phyloP scores from a whole-genome alignment of 2,113 vertebrate species.

The Corapipo altera region DNA sequence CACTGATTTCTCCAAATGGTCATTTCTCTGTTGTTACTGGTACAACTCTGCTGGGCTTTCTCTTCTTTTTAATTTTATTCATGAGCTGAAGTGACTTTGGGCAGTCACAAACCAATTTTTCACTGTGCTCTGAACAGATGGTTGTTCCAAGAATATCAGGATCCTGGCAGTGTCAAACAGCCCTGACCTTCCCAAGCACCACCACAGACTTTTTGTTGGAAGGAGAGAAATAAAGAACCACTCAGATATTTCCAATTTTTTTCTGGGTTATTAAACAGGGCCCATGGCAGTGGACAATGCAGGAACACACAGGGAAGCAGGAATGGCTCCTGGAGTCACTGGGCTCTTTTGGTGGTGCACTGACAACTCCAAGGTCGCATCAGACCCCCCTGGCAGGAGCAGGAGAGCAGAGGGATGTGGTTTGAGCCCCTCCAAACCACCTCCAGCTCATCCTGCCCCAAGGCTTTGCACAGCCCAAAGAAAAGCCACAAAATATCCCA shows the following conservation, averaged over 20 bases:
- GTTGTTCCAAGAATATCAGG: constrained; percentile 49
- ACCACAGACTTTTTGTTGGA: background rate
- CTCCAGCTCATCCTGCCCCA: background rate
- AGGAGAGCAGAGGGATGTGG: background rate
- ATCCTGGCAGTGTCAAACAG: constrained; percentile 30
- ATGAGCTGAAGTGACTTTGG: constrained; percentile 43
- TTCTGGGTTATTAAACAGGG: background rate
- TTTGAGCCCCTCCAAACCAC: too few relatives aligned
- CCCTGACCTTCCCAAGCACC: constrained; percentile 36
- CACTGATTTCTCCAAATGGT: background rate
- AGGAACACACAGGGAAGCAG: background rate
- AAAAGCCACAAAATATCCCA: background rate
- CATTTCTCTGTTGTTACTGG: background rate
- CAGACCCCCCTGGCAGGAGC: background rate
- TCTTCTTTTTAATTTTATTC: background rate
- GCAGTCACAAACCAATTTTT: constrained; percentile 47
- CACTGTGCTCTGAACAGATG: constrained; percentile 39
- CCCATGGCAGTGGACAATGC: background rate
- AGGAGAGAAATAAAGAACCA: background rate
- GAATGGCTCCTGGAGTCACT: background rate
- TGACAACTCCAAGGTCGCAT: background rate
- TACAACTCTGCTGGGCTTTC: background rate
- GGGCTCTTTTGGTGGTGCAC: background rate
- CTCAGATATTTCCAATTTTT: fast-evolving
- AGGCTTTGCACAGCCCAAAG: background rate